Percentiles rank a stretch among this genome's conserved stretches.
These are phyloP conservation scores for Aphrocallistes beatrix DNA, from an alignment of 37 sponge, comb jelly and placozoan species.

Conservation along the genomic window DNA sequence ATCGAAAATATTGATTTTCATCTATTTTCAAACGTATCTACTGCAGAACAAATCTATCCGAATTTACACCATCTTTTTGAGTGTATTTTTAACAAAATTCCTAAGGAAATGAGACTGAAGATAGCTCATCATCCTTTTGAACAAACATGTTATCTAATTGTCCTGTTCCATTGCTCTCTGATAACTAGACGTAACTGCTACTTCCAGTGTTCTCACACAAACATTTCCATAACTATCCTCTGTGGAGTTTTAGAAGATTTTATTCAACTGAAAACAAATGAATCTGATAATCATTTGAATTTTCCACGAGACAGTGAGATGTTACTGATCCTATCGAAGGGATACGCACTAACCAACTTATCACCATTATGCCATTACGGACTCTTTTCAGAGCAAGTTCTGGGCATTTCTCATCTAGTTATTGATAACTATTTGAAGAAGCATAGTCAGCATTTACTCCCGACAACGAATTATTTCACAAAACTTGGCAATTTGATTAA, in stretches of 20 bases:
- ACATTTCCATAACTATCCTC: background rate
- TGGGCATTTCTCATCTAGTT: background rate
- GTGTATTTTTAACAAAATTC: background rate
- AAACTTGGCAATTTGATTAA: background rate
- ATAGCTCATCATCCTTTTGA: background rate
- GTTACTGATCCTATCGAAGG: background rate
- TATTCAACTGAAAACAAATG: background rate
- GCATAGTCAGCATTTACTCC: background rate
- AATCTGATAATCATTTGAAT: background rate
- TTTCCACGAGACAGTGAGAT: background rate
- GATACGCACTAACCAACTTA: background rate
- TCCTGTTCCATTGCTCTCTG: slow-evolving; percentile 7
- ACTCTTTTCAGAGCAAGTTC: background rate
- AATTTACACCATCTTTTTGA: background rate
- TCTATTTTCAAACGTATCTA: background rate
- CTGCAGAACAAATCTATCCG: background rate
- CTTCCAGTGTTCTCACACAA: background rate
- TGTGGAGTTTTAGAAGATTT: background rate
- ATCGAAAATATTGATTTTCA: background rate
- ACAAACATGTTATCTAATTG: background rate
- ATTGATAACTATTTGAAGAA: background rate
- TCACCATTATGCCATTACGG: background rate
- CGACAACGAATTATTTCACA: background rate
- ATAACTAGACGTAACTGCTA: background rate
- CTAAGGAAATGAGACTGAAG: background rate